Base-by-base conservation (phyloP, 2,797 vertebrate genomes). In the Dermochelys coriacea region DNA sequence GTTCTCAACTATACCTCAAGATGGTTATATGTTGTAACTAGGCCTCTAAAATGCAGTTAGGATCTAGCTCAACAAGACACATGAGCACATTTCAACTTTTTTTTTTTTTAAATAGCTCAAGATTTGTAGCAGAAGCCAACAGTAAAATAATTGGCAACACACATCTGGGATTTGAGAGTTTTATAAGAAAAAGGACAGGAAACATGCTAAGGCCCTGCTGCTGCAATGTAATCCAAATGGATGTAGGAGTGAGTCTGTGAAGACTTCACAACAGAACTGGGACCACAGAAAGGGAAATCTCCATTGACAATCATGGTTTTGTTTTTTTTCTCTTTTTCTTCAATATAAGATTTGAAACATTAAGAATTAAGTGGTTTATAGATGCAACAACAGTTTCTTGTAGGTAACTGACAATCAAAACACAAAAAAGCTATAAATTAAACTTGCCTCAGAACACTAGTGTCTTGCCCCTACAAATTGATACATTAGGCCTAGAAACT, bases 21-120 rank as follows among this genome's bases (percentile, higher is more conserved):
- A 41, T 25, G 4, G 14, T 5, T 85, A 11, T 10, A 18, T 25
- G 37, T 79, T 90, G 93, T 80, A 96, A 96, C 84, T 45, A 94
- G 57, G 84, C 61, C 78, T 52, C 85, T 93, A 89, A 93, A 92
- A 93, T 54, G 82, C 95, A 92, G 84, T 93, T 93, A 91, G 80
- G 45, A 93, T 49, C 79, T 25, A 47, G 54, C 94, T 31, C 51
- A 83, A 88, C 86, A 96, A 92, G 90, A 94, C 86, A 19, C 54
- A 93, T 82, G 94, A 96, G 93, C 84, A 91, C 3, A 74, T 89
- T 83, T 92, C 29, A 64, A 82, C 85, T 93, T 78, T 51, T 45
- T 85, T 68, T 93, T 93, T 64, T 5, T 19, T n/a, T 19, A 21
- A 75, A 77, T 9, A 64, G 31, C 31, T 34, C 6, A 16, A n/a